phyloP scores from a whole-genome alignment of 2,888 invertebrate genomes.

The Steinernema hermaphroditum region DNA sequence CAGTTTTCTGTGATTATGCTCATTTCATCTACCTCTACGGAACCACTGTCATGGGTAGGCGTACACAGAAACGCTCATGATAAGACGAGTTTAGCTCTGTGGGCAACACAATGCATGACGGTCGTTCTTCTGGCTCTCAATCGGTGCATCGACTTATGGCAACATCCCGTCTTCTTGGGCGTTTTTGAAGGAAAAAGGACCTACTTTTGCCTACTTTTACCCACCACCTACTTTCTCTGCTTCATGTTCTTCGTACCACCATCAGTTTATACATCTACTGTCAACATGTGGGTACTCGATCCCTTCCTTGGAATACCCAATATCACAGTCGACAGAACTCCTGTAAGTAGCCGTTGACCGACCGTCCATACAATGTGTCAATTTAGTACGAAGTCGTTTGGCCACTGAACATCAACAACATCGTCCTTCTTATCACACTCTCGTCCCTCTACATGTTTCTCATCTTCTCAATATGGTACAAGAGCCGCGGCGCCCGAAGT shows the following conservation, averaged over 20 bases:
- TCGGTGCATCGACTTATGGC: constrained; percentile 14
- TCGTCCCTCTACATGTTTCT: not conserved
- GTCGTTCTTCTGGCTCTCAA: constrained; percentile 23
- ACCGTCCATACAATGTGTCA: not conserved
- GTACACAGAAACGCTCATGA: not conserved
- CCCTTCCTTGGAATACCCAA: constrained; percentile 1
- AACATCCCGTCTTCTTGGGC: not conserved
- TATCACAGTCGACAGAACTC: constrained; percentile 4
- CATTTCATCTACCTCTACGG: not conserved
- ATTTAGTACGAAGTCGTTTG: constrained; percentile 7
- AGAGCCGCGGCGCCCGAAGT: not conserved
- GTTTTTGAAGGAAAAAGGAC: not conserved
- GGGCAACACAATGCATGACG: constrained; percentile 12
- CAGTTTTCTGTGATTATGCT: constrained; percentile 31
- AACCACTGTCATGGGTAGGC: constrained; percentile 4
- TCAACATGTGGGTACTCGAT: constrained; percentile 21
- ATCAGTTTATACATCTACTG: constrained; percentile 7
- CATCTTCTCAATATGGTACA: constrained; percentile 12
- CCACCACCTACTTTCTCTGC: not conserved
- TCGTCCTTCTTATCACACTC: not conserved
- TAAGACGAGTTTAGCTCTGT: constrained; percentile 10
- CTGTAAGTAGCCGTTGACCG: not conserved
- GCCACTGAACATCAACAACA: constrained; percentile 28
- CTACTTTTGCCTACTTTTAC: not conserved
- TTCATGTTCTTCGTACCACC: constrained; percentile 22